Conservation (phyloP, 2,797 vertebrate species). For the Orientallactaga sibirica region DNA sequence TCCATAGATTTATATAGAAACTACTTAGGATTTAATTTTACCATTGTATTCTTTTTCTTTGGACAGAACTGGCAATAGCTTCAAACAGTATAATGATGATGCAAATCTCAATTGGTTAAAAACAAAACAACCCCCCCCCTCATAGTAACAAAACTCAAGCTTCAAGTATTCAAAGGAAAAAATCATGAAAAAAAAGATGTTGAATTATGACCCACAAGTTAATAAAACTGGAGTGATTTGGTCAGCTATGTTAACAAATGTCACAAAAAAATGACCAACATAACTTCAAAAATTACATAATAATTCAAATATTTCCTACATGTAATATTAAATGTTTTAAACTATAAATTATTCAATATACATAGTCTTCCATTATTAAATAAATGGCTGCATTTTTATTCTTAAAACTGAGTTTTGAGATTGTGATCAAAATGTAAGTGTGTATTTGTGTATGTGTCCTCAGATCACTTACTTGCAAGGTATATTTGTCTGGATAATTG, state of each 20-base stretch:
- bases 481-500: slow-evolving; percentile 32
- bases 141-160: slow-evolving; percentile 16
- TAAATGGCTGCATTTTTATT: neutral
- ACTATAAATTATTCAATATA: neutral
- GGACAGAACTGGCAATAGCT: neutral
- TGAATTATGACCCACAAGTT: neutral
- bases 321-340: slow-evolving; percentile 32
- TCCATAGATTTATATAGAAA: neutral
- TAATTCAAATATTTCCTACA: slow-evolving; percentile 38
- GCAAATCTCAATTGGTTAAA: neutral
- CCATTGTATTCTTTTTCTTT: neutral
- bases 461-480: neutral
- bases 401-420: slow-evolving; percentile 35
- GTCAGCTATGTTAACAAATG: slow-evolving; percentile 13
- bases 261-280: neutral
- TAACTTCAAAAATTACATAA: slow-evolving; percentile 10
- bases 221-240: slow-evolving; percentile 15
- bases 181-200: neutral
- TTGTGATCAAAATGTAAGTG: neutral
- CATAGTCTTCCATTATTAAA: slow-evolving; percentile 33
- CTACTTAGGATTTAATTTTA: slow-evolving; percentile 24
- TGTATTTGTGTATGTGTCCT: neutral
- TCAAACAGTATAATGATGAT: neutral
- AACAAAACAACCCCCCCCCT: neutral
- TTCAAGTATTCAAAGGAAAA: neutral